Base-by-base conservation (phyloP, 2,113 vertebrate genomes). In the Shinisaurus crocodilurus region DNA sequence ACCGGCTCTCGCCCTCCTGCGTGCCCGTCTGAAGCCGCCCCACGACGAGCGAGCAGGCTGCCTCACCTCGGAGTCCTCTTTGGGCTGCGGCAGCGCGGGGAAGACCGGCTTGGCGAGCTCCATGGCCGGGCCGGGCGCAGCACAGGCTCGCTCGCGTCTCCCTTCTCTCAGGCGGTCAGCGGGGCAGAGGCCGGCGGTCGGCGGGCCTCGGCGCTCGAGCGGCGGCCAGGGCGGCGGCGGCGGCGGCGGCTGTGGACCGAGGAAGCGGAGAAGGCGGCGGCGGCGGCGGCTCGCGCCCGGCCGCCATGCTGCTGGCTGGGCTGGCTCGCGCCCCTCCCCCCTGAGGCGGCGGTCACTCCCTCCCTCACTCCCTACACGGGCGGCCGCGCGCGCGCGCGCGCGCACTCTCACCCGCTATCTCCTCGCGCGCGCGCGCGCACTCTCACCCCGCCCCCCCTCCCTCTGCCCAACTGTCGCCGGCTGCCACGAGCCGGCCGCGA, bases 51-150 rank as follows among this genome's bases (percentile, higher is more conserved):
- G n/a, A n/a, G n/a, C n/a, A n/a, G n/a, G n/a, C n/a, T n/a, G 90
- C 83, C 97, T 97, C 96, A 99, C 99, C 98, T 98, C 97, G 37
- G 98, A 97, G 79, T 99, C 98, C 92, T 99, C 98, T 94, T 98
- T 98, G 91, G 97, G 97, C 88, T 97, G 97, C 74, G 99, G 98
- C 84, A 99, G 97, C 90, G 98, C 97, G 95, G 98, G 99, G 95
- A 99, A 99, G 94, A 98, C 97, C 37, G 98, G 97, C 90, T 98
- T 98, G 95, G 97, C 97, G 89, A 97, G 97, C 92, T 98, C 98
- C 96, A 99, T 99, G 80, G 94, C 93, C 91, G 88, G 91, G 93
- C 83, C 90, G 91, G 90, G 40, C 87, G 87, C 90, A 82, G 90
- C 93, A 85, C 45, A 6, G 92, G 90, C 88, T 54, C 74, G 10